Base-by-base conservation (phyloP, 2,888 invertebrate species). In the Leucoma salicis region DNA sequence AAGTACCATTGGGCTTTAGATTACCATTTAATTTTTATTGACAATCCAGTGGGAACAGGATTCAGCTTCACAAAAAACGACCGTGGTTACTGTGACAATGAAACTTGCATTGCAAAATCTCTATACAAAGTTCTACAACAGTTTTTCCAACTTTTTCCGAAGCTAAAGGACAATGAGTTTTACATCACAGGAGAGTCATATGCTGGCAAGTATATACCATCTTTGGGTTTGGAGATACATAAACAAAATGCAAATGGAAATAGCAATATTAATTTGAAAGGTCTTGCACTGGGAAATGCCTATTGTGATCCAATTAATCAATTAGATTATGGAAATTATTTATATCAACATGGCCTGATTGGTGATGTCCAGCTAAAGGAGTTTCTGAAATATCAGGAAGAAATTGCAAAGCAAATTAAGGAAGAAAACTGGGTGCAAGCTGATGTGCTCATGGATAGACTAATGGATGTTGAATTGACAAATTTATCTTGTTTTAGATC, bases 401-500 rank as follows among this genome's bases (percentile, higher is more conserved):
- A 91, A 66, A 91, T 91, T 16, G 67, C 78, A 0, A 68, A 82
- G 16, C 91, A 91, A 63, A 96, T 96, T 16, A 74, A 90, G 35
- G 74, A 89, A 1, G 81, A 91, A 32, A 86, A 94, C 43, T 95
- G 92, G 91, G 66, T 71, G 0, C 83, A 92, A 50, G 96, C 96
- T 0, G 94, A 93, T 59, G 74, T 93, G 34, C 70, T 93, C 0
- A 93, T 95, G 73, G 94, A 95, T 64, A 71, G 82, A n/a, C 75
- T 96, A 0, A 87, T 96, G 57, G 83, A 81, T 28, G 86, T 83
- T 16, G 74, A 73, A 2, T 27, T 79, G 0, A 63, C 63, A 0
- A 80, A 82, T 39, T 67, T 58, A 13, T 85, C 87, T 8, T 82
- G 77, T 32, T 95, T 94, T 65, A 91, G 90, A 66, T 92, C 93